phyloP scores from a whole-genome alignment of 2,888 invertebrate species.

The Leptothorax acervorum region DNA sequence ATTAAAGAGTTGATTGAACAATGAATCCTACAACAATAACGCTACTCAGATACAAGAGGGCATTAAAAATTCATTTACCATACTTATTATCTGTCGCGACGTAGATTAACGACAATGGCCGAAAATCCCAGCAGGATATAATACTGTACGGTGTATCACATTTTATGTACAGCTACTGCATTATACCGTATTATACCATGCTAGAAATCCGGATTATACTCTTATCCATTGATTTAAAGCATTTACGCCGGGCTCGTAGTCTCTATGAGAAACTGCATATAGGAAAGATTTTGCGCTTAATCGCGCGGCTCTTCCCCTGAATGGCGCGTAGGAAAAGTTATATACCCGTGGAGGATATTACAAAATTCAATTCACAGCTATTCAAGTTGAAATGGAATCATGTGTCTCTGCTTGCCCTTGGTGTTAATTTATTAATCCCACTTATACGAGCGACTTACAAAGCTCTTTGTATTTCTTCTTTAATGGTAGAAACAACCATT shows the following conservation, averaged over 20 bases:
- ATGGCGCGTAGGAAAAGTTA: constrained; percentile 34
- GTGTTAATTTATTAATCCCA: constrained; percentile 14
- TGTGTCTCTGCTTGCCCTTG: background rate
- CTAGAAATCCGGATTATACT: constrained; percentile 67
- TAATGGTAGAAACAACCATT: background rate
- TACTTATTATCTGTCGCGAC: constrained; percentile 48
- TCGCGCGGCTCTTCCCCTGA: constrained; percentile 50
- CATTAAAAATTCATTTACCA: constrained; percentile 38
- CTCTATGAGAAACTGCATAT: constrained; percentile 71
- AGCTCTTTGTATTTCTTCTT: background rate
- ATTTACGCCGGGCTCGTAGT: constrained; percentile 47
- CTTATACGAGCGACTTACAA: background rate
- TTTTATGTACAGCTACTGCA: constrained; percentile 51
- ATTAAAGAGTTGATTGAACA: constrained; percentile 18
- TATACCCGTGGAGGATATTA: constrained; percentile 30
- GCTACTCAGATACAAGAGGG: background rate
- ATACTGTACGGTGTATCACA: constrained; percentile 46
- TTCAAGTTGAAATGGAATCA: constrained; percentile 13
- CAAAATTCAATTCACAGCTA: constrained; percentile 13
- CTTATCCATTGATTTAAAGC: constrained; percentile 73
- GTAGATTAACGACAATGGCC: constrained; percentile 59
- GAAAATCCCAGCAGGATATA: constrained; percentile 61
- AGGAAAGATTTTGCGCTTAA: constrained; percentile 70
- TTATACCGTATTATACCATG: constrained; percentile 54
- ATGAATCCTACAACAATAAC: background rate